These are phyloP conservation scores for Todiramphus chloris DNA, from an alignment of 2,113 vertebrate genomes.

Conservation along the genomic window DNA sequence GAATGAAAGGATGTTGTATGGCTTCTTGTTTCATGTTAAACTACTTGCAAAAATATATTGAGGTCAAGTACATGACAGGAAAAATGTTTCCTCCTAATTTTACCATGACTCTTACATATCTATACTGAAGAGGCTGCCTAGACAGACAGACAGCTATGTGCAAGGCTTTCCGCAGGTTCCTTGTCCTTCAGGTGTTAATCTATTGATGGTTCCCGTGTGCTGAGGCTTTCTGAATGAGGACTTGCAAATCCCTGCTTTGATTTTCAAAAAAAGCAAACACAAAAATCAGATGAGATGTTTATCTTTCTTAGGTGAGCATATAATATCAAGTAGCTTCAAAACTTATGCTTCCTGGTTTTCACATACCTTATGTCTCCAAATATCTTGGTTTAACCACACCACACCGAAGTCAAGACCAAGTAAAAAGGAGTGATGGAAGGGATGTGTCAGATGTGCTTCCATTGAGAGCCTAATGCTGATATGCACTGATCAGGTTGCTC, in stretches of 20 bases:
- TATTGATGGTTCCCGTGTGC: neutral
- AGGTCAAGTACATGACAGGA: neutral
- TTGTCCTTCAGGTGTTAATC: neutral
- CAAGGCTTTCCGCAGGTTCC: neutral
- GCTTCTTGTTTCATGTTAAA: neutral
- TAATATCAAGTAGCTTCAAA: neutral
- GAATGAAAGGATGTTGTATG: neutral
- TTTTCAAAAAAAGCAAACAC: neutral
- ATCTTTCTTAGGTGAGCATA: neutral
- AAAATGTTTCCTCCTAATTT: neutral
- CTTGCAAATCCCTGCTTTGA: neutral
- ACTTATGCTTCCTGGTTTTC: neutral
- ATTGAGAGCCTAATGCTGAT: neutral
- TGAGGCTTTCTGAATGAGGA: neutral
- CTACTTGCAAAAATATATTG: neutral
- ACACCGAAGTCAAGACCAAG: neutral
- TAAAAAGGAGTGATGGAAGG: neutral
- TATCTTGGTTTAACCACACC: neutral
- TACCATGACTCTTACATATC: neutral
- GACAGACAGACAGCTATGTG: neutral
- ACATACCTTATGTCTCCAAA: neutral
- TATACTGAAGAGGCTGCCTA: neutral
- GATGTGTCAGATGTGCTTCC: neutral
- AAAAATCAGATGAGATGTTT: neutral
- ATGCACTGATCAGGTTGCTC: neutral